Base-by-base conservation (phyloP, 2,113 vertebrate species). In the Cavia aperea region DNA sequence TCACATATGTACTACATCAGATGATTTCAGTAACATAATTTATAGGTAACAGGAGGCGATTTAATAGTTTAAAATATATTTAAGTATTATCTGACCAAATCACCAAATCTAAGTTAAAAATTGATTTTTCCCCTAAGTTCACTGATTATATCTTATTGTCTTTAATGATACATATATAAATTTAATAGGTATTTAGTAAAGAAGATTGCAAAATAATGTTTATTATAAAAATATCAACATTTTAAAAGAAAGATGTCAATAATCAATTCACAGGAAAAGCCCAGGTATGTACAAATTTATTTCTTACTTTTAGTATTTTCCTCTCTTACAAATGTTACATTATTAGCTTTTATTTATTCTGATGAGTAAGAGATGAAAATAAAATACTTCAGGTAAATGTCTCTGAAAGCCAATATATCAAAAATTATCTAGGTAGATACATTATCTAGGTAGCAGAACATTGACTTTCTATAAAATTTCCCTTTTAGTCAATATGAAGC, bases 121-220 rank as follows among this genome's bases (percentile, higher is more conserved):
- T 23, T 79, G 19, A 93, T 26, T 23, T 49, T 86, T 78, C 82
- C 36, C 66, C 46, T 79, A 88, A 51, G 65, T 91, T 60, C 65
- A 75, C 1, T 83, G 2, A n/a, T 11, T 60, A 46, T 46, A 13
- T 54, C 62, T 88, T 68, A 1, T 29, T 36, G 14, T 83, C 1
- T 46, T 83, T 43, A 29, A 4, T 83, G 63, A 96, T 9, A 13
- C 7, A 79, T 43, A 81, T 8, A 88, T 60, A 62, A 54, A 79
- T 87, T 46, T 87, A 66, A 81, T 78, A 93, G 62, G 36, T 68
- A 79, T 49, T 89, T 86, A 84, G 84, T 75, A 60, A 83, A 14
- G 9, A 39, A 31, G 12, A 88, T 54, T 79, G 16, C 62, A 1
- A 79, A 66, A 33, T 70, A 6, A 73, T 36, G 5, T 68, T 91